Conservation (phyloP, 2,113 vertebrate species). For the Aegithalos caudatus region DNA sequence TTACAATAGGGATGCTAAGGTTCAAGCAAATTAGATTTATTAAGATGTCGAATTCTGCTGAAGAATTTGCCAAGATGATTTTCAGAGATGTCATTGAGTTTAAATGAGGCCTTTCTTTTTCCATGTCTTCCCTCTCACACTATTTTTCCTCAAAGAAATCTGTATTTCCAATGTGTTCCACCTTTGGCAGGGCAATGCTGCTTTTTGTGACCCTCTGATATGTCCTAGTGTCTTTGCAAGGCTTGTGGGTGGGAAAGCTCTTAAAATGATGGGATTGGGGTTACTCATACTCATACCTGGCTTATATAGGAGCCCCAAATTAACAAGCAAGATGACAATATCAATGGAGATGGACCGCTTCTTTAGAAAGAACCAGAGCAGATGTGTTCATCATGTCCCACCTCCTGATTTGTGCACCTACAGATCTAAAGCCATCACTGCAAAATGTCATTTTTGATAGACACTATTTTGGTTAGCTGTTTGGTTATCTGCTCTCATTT, state of each 20-base stretch:
- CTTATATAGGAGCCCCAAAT: neutral
- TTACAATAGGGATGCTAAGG: neutral
- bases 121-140: neutral
- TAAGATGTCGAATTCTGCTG: neutral
- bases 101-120: neutral
- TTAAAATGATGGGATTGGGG: neutral
- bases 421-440: neutral
- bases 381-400: neutral
- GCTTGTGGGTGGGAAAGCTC: neutral
- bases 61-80: neutral
- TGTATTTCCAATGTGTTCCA: neutral
- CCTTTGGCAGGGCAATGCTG: neutral
- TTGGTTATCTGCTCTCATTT: neutral
- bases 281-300: neutral
- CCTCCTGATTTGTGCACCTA: neutral
- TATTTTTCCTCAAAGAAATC: neutral
- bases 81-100: neutral
- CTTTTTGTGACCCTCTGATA: neutral
- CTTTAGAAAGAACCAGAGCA: neutral
- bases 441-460: neutral
- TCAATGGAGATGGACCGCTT: neutral
- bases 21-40: neutral
- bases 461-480: neutral
- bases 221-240: neutral
- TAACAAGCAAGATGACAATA: accelerated